A percentile compares a stretch with the other conserved stretches of the same genome.
Evolutionary conservation across 2,113 vertebrate species (phyloP).

Genomic region (Phocoena sinus): DNA sequence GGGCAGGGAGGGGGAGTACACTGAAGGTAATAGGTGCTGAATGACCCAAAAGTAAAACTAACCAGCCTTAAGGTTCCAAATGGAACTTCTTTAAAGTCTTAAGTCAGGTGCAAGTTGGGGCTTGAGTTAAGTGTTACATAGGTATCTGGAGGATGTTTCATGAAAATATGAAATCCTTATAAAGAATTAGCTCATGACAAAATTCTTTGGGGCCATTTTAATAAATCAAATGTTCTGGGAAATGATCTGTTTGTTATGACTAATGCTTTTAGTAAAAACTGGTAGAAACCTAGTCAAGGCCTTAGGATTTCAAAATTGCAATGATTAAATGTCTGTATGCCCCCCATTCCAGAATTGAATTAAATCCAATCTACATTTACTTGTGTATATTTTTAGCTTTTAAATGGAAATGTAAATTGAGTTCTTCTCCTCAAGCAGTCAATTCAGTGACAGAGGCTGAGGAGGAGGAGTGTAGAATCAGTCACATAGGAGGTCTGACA

Average conservation of each 20-base stretch:
- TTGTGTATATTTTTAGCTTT: constrained; percentile 63
- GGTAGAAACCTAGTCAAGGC: constrained; percentile 22
- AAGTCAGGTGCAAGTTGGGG: background rate
- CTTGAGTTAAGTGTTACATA: background rate
- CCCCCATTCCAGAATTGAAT: constrained; percentile 49
- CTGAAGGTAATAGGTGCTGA: background rate
- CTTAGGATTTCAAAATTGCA: constrained; percentile 45
- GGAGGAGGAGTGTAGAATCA: constrained; percentile 6
- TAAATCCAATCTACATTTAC: constrained; percentile 37
- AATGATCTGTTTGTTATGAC: constrained; percentile 43
- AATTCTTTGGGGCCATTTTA: constrained; percentile 24
- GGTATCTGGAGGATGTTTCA: background rate
- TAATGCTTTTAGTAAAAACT: constrained; percentile 43
- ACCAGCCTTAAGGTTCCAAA: background rate
- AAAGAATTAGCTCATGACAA: constrained; percentile 15
- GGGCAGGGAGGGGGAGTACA: background rate
- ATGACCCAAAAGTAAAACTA: background rate
- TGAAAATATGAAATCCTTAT: constrained; percentile 33
- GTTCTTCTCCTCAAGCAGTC: constrained; percentile 43
- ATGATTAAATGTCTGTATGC: constrained; percentile 49
- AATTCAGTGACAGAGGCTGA: constrained; percentile 9
- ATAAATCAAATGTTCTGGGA: constrained; percentile 37
- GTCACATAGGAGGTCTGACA: constrained; percentile 20
- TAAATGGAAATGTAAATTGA: constrained; percentile 57
- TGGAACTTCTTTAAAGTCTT: background rate